These are phyloP conservation scores for Neolamprologus brichardi DNA, from an alignment of 2,113 vertebrate species.

Conservation along the genomic window DNA sequence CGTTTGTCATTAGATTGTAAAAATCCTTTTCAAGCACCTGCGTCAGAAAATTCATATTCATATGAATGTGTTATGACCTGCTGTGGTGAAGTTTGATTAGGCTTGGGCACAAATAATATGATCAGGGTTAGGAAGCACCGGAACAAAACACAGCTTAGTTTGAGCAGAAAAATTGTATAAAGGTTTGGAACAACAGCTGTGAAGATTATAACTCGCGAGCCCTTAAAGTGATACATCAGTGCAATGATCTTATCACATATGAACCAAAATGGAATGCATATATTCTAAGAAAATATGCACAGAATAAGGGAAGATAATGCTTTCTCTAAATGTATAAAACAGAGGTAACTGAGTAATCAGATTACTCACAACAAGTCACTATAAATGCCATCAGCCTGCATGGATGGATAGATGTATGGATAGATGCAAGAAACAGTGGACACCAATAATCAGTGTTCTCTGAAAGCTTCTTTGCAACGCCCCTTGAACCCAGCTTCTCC, in stretches of 20 bases:
- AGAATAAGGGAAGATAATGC: background rate
- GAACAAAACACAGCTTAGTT: background rate
- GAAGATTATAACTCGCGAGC: background rate
- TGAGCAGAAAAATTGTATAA: background rate
- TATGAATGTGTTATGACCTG: background rate
- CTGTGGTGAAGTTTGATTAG: background rate
- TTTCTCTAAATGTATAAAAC: background rate
- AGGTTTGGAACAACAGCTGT: background rate
- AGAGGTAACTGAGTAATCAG: background rate
- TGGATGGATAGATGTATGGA: background rate
- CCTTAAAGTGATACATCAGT: background rate
- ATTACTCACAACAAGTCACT: background rate
- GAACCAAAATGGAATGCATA: background rate
- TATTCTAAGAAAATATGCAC: background rate
- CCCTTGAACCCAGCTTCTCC: background rate
- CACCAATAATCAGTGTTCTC: background rate
- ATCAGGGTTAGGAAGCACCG: background rate
- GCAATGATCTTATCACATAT: background rate
- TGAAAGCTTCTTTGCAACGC: background rate
- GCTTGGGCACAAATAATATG: background rate
- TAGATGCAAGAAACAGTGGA: background rate
- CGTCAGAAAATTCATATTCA: background rate
- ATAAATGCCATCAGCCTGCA: background rate
- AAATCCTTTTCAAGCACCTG: background rate
- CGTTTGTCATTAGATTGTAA: background rate